Evolutionary conservation across 2,888 invertebrate genomes (phyloP), one percentile per base, ranked within the genome.

Genomic region (Megaustenia siamemsis): DNA sequence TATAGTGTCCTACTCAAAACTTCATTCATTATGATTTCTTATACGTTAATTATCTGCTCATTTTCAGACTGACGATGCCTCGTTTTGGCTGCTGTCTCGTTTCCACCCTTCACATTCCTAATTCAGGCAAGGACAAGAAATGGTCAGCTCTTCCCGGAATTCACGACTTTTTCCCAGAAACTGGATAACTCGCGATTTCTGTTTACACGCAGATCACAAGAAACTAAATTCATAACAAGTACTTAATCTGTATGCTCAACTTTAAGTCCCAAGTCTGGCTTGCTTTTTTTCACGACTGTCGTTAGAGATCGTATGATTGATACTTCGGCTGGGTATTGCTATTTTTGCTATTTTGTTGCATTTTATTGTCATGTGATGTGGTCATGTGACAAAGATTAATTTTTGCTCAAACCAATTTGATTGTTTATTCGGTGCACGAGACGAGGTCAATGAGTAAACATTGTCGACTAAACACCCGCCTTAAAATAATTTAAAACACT

Each of bases 101-200:
- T 66, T 66, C 66, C 66, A 66, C 10, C 15, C 66, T 66, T 1
- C 15, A 66, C 66, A 66, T 66, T 66, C 66, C 66, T 35, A n/a
- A 32, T 12, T 10, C 8, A 35, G 12, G 8, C 66, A 66, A 66
- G 15, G 66, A 66, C 32, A 66, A 32, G 66, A 66, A 18, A 66
- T 66, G 35, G 35, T 28, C 66, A 12, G 35, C 66, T 66, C 10
- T 35, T 66, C 15, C 32, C 66, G 32, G 32, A 3, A 18, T 21
- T 49, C 6, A 6, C 49, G 2, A 53, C 24, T 24, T 53, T 24
- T 12, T 12, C 53, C 24, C 21, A 53, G 53, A 53, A 15, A 53
- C 15, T 24, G 5, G 6, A 24, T 21, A 15, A 53, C 24, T 3
- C 15, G 6, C 49, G 18, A 15, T 18, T 53, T 15, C 53, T 21